A percentile compares a stretch with the other conserved stretches of the same genome.
Evolutionary conservation across 2,888 invertebrate species (phyloP).

Genomic region (Nowickia ferox): DNA sequence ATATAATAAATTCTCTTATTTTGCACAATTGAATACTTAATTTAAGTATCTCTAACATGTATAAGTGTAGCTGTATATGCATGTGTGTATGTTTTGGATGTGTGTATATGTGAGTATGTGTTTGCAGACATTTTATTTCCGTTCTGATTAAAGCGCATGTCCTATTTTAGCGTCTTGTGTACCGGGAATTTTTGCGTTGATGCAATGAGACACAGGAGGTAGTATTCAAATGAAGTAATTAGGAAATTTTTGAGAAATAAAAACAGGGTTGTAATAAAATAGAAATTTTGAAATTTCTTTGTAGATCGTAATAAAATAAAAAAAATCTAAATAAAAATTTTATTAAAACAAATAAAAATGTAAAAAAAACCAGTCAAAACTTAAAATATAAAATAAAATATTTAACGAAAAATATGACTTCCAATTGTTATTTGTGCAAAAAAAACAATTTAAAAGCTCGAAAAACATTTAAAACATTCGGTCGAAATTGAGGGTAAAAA

Average conservation of each 20-base stretch:
- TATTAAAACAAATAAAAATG: too few relatives aligned
- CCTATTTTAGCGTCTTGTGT: slow-evolving; percentile 53
- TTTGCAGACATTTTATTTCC: slow-evolving; percentile 64
- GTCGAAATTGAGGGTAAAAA: too few relatives aligned
- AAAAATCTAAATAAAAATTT: too few relatives aligned
- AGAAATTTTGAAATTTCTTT: too few relatives aligned
- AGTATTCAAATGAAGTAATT: neutral
- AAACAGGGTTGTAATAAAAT: too few relatives aligned
- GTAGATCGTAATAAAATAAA: too few relatives aligned
- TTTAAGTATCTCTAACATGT: slow-evolving; percentile 15
- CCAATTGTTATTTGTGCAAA: too few relatives aligned
- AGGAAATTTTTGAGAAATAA: neutral
- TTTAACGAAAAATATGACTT: too few relatives aligned
- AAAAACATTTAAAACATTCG: too few relatives aligned
- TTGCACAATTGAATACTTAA: slow-evolving; percentile 52
- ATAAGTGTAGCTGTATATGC: neutral
- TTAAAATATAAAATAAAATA: too few relatives aligned
- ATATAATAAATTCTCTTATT: slow-evolving; percentile 39
- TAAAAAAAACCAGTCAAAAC: too few relatives aligned
- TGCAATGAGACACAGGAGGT: neutral
- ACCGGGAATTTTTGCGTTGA: neutral
- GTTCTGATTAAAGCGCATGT: slow-evolving; percentile 63
- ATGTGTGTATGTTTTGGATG: neutral
- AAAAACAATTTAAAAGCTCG: too few relatives aligned
- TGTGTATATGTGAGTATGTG: neutral